phyloP scores from a whole-genome alignment of 2,113 vertebrate species.

The Chlorodrepanis virens region DNA sequence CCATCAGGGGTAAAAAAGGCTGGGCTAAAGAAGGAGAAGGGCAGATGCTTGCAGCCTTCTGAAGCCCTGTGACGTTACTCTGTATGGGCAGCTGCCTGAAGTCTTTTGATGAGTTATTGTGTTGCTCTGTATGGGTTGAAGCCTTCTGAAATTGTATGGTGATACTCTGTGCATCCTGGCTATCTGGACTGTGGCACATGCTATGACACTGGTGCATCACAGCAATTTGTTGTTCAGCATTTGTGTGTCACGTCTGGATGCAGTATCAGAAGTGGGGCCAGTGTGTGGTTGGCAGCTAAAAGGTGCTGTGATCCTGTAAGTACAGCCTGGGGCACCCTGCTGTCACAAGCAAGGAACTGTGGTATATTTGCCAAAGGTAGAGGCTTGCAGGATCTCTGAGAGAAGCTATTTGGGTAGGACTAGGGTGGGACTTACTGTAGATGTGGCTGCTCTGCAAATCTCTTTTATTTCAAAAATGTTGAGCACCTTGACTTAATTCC shows the following conservation, averaged over 20 bases:
- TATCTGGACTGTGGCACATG: not conserved
- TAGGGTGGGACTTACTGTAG: not conserved
- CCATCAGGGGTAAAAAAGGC: not conserved
- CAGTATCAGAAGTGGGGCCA: not conserved
- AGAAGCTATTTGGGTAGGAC: not conserved
- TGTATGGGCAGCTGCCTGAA: not conserved
- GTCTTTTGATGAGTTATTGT: not conserved
- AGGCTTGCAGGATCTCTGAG: not conserved
- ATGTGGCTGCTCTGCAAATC: not conserved
- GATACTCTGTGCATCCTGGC: not conserved
- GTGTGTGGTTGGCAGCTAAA: not conserved
- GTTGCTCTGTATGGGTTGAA: not conserved
- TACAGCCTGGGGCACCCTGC: not conserved
- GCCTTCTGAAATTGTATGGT: not conserved
- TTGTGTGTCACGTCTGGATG: not conserved
- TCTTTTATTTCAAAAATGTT: not conserved
- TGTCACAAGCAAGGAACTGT: not conserved
- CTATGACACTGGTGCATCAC: not conserved
- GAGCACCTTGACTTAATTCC: not conserved
- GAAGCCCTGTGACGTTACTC: accelerated
- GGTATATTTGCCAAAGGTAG: not conserved
- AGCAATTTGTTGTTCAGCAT: not conserved
- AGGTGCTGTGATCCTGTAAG: not conserved
- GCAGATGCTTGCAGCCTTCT: not conserved
- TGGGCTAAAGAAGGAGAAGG: not conserved